Evolutionary conservation across 2,797 vertebrate species (phyloP).

Genomic region (Pantherophis alleghaniensis): DNA sequence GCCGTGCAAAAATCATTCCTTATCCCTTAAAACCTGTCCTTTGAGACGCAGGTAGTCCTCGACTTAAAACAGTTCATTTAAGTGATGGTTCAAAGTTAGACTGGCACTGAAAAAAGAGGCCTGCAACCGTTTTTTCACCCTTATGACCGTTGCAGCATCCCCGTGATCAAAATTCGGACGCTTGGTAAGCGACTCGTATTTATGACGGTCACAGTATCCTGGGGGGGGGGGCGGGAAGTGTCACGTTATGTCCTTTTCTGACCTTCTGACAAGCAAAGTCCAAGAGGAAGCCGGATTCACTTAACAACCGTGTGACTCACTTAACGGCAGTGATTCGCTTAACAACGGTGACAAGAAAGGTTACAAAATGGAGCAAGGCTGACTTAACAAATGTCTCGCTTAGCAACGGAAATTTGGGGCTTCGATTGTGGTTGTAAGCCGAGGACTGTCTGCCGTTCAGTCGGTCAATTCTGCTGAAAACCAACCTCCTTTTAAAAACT

Average conservation of each 20-base stretch:
- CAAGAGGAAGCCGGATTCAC: not conserved
- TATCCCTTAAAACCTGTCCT: not conserved
- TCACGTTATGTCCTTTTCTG: not conserved
- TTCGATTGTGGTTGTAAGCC: not conserved
- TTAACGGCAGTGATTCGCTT: not conserved
- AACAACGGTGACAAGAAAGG: not conserved
- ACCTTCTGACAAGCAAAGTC: not conserved
- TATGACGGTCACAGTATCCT: not conserved
- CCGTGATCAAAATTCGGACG: rapidly evolving
- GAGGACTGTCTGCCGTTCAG: not conserved
- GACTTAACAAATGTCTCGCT: not conserved
- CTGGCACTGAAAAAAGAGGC: not conserved
- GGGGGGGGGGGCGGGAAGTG: no score
- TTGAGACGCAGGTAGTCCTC: not conserved
- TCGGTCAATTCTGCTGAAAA: not conserved
- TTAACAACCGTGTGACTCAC: not conserved
- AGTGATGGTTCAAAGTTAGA: not conserved
- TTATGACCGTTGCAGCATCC: not conserved
- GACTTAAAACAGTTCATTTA: not conserved
- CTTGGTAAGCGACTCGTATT: not conserved
- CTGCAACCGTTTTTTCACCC: not conserved
- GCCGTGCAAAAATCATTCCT: not conserved
- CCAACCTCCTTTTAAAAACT: not conserved
- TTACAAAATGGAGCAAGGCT: not conserved
- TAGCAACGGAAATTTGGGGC: not conserved